phyloP scores from a whole-genome alignment of 2,797 vertebrate genomes.

The Ibycter americanus region DNA sequence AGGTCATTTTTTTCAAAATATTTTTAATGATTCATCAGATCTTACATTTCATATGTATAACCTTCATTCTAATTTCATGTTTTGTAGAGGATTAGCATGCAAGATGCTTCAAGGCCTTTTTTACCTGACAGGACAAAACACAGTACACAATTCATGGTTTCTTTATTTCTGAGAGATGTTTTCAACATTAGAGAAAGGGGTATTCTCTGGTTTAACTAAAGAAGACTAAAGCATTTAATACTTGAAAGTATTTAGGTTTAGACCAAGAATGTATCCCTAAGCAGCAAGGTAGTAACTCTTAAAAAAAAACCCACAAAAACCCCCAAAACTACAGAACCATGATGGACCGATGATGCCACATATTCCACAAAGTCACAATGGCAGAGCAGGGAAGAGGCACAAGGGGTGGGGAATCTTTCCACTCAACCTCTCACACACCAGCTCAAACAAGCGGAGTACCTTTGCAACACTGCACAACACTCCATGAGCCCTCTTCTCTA shows the following conservation, averaged over 20 bases:
- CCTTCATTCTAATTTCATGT: background rate
- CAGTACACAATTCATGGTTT: background rate
- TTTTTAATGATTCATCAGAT: background rate
- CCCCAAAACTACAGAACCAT: background rate
- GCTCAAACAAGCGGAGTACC: background rate
- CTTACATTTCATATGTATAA: background rate
- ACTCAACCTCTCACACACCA: background rate
- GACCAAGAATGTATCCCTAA: background rate
- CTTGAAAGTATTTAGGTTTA: background rate
- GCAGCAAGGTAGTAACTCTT: background rate
- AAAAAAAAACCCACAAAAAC: background rate
- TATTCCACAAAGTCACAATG: background rate
- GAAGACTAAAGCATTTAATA: background rate
- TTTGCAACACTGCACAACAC: background rate
- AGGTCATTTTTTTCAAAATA: background rate
- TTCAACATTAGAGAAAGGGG: background rate
- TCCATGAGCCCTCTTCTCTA: background rate
- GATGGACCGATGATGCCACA: background rate
- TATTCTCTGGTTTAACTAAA: background rate
- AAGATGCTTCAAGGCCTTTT: background rate
- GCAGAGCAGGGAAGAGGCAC: background rate
- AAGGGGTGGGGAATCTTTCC: background rate
- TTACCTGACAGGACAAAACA: background rate
- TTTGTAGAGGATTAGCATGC: background rate
- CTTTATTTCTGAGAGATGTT: background rate